Evolutionary conservation across 2,888 invertebrate species (phyloP).

Genomic region (Rotaria socialis): DNA sequence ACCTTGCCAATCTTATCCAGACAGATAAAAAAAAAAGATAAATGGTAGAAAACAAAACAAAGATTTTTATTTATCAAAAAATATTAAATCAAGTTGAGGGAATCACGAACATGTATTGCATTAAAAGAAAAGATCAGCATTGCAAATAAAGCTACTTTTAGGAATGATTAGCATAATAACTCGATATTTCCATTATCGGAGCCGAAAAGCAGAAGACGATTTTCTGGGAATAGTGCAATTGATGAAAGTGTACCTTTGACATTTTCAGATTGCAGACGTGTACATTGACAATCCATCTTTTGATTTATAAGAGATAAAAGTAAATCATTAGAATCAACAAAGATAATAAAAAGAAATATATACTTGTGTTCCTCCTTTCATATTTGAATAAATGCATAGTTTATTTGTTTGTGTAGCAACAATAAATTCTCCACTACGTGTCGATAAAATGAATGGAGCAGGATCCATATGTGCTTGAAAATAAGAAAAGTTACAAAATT

Average conservation of each 20-base stretch:
- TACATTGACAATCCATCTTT: slow-evolving; percentile 6
- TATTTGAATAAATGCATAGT: slow-evolving; percentile 58
- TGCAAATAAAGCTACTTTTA: not conserved
- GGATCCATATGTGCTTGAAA: slow-evolving; percentile 37
- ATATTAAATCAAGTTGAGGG: not conserved
- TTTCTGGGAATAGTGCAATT: slow-evolving; percentile 81
- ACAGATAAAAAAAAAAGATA: not conserved
- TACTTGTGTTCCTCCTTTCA: slow-evolving; percentile 61
- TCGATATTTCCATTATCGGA: slow-evolving; percentile 76
- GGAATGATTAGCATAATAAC: slow-evolving; percentile 54
- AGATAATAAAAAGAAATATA: not conserved
- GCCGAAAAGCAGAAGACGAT: slow-evolving; percentile 79
- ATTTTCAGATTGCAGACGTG: slow-evolving; percentile 72
- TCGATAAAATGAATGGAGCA: slow-evolving; percentile 37
- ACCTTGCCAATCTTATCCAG: no score
- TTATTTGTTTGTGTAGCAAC: slow-evolving; percentile 87
- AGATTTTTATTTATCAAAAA: not conserved
- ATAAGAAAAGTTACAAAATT: not conserved
- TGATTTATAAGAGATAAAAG: not conserved
- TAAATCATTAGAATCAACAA: not conserved
- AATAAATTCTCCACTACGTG: not conserved
- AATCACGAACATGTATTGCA: not conserved
- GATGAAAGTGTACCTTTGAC: slow-evolving; percentile 85
- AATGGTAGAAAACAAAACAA: not conserved
- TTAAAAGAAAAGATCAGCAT: slow-evolving; percentile 41